Conservation (phyloP, 2,113 vertebrate genomes). For the Microcebus lehilahytsara region DNA sequence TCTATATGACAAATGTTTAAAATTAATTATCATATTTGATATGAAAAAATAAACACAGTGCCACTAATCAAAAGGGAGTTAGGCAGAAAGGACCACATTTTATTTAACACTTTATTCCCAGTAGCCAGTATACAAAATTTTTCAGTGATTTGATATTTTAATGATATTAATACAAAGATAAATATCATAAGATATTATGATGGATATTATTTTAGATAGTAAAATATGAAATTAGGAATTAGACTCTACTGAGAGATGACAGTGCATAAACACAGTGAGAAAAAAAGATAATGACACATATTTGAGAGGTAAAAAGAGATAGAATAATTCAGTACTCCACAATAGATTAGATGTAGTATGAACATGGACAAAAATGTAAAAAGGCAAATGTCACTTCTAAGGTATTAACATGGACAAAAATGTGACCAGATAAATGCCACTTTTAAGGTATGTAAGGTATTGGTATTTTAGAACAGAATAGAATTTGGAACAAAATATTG, state of each 20-base stretch:
- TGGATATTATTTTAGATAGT: not conserved
- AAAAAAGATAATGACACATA: not conserved
- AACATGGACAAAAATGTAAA: not conserved
- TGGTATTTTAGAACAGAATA: not conserved
- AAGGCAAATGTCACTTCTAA: not conserved
- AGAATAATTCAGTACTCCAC: not conserved
- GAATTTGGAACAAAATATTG: not conserved
- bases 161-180: not conserved
- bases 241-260: not conserved
- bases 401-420: not conserved
- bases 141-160: not conserved
- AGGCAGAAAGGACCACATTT: not conserved
- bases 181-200: not conserved
- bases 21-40: not conserved
- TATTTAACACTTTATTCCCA: not conserved
- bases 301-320: not conserved
- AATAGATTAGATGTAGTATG: not conserved
- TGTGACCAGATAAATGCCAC: not conserved
- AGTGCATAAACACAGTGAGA: not conserved
- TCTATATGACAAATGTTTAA: not conserved
- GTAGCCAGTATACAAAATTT: not conserved
- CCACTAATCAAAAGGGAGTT: not conserved
- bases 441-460: not conserved
- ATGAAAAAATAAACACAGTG: not conserved
- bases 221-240: not conserved